A percentile compares a stretch with the other conserved stretches of the same genome.
phyloP scores from a whole-genome alignment of 2,797 vertebrate species.

The Lacerta viridis region DNA sequence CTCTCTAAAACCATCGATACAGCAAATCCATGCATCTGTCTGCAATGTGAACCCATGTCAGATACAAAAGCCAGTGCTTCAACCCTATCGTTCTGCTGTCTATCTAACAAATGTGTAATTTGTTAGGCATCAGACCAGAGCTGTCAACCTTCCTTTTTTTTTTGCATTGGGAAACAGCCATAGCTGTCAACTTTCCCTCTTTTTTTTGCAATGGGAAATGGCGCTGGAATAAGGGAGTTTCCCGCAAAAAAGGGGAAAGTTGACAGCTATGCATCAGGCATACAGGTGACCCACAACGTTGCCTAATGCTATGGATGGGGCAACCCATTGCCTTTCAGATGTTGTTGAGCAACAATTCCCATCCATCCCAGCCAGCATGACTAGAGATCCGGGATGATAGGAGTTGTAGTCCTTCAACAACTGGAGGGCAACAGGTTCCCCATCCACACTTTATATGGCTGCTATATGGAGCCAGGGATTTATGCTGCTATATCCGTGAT shows the following conservation, averaged over 20 bases:
- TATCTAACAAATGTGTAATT: neutral
- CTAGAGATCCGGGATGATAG: neutral
- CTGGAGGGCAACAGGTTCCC: neutral
- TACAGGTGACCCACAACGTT: neutral
- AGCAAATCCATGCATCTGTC: neutral
- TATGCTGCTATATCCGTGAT: too few relatives aligned
- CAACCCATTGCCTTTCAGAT: neutral
- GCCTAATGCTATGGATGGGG: neutral
- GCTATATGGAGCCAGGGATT: neutral
- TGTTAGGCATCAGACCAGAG: neutral
- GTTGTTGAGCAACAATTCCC: neutral
- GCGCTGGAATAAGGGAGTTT: too few relatives aligned
- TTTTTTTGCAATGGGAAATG: too few relatives aligned
- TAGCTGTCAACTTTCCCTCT: too few relatives aligned
- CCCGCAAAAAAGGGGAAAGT: too few relatives aligned
- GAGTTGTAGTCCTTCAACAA: neutral
- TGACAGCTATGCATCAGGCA: too few relatives aligned
- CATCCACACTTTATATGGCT: neutral
- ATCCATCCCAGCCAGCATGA: neutral
- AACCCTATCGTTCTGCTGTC: neutral
- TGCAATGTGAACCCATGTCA: neutral
- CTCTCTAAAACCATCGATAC: neutral
- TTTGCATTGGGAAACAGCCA: too few relatives aligned
- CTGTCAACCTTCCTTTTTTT: too few relatives aligned
- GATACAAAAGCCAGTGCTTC: neutral